A percentile compares a stretch with the other conserved stretches of the same genome.
Conservation (phyloP, 1,140 invertebrate species). For the Drosophila seguyi region DNA sequence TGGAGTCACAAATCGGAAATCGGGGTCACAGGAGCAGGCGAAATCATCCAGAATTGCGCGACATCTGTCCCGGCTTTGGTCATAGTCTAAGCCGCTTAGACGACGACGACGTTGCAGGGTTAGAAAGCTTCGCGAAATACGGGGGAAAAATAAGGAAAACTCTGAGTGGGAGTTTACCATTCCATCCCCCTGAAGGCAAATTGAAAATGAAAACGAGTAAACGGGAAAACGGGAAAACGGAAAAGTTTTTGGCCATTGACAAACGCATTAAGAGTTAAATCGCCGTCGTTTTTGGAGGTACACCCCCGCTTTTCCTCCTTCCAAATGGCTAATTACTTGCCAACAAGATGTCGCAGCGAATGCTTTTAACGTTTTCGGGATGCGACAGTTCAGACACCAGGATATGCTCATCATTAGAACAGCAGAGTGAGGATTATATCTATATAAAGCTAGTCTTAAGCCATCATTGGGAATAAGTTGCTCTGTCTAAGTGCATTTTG, state of each 20-base stretch:
- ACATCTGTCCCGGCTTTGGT: slow-evolving; percentile 39
- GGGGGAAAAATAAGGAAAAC: neutral
- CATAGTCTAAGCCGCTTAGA: slow-evolving; percentile 35
- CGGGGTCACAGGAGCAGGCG: neutral
- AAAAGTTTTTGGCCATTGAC: slow-evolving; percentile 46
- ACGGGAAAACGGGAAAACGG: slow-evolving; percentile 19
- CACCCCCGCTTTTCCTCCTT: too few relatives aligned
- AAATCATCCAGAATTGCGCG: neutral
- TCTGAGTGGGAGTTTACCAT: neutral
- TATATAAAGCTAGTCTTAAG: neutral
- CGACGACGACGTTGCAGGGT: neutral
- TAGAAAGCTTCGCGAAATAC: neutral
- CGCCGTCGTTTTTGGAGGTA: slow-evolving; percentile 16
- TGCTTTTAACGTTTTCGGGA: slow-evolving; percentile 1
- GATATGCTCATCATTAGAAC: neutral
- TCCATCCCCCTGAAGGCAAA: slow-evolving; percentile 9
- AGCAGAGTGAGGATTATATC: too few relatives aligned
- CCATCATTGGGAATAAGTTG: neutral
- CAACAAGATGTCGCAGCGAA: slow-evolving; percentile 24
- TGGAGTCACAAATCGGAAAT: neutral
- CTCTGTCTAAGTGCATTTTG: neutral
- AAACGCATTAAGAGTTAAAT: slow-evolving; percentile 53
- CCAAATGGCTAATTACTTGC: slow-evolving; percentile 36
- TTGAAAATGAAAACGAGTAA: slow-evolving; percentile 18
- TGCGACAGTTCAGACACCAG: neutral